Base-by-base conservation (phyloP, 2,888 invertebrate species). In the Oxycera nigricornis region DNA sequence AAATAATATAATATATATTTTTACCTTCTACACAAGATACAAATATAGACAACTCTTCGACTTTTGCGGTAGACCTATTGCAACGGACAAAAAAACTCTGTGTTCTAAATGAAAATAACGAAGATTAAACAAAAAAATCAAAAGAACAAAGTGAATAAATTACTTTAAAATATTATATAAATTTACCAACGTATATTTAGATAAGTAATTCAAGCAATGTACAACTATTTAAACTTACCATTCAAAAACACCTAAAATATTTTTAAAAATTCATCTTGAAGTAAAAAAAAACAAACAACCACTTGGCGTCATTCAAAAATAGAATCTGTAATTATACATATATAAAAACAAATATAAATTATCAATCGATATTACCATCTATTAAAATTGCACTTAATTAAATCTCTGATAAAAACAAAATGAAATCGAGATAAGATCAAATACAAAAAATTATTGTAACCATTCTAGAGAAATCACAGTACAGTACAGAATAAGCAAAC, bases 151-250 rank as follows among this genome's bases (percentile, higher is more conserved):
- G 57, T 28, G 39, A 35, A 55, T n/a, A n/a, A n/a, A 22, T 30
- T 14, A 57, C 41, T 57, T 41, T 72, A 55, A 39, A 35, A 57
- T 57, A 55, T 57, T 30, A n/a, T 35, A 26, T 41, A 46, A 59
- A 59, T 72, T 22, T 28, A 57, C 72, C 22, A 72, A 55, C 55
- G 52, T 55, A 70, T 52, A 52, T 70, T 55, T 70, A 70, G 70
- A 52, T 70, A 70, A 70, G 70, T 55, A 70, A 70, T 52, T 55
- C 70, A 70, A 70, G 70, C 70, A 70, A 70, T 70, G 70, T 70
- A 70, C 70, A 70, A 70, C 70, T 70, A 70, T 70, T 31, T 14
- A 70, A 70, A 31, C 11, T 22, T 28, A 70, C 20, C n/a, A 70
- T 24, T 50, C n/a, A 28, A 50, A 68, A 50, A 50, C 46, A 50